Evolutionary conservation across 92 coral and sea anemone genomes (phyloP).

Genomic region (Phenganax marumi): DNA sequence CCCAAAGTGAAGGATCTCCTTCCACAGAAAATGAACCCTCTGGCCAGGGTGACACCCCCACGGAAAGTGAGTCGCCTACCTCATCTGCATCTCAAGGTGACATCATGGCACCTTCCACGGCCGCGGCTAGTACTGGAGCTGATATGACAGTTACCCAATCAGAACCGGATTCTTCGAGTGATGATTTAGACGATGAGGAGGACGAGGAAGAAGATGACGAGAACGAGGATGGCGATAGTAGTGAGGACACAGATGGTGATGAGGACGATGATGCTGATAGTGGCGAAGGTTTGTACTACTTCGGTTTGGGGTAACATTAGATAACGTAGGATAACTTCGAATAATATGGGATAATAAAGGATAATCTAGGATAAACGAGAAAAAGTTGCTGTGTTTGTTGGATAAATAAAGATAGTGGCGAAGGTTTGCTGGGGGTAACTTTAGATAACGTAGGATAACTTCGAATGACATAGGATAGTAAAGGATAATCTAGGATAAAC

Average conservation of each 20-base stretch:
- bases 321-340: not conserved
- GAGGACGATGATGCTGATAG: constrained; percentile 3
- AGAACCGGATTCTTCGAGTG: not conserved
- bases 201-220: constrained; percentile 4
- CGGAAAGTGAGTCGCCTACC: no score
- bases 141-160: constrained; percentile 3
- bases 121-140: not conserved
- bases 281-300: not conserved
- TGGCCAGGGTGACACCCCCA: no score
- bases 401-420: not conserved
- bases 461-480: not conserved
- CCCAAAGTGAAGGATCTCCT: no score
- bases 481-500: no score
- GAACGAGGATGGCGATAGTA: not conserved
- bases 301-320: not conserved
- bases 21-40: no score
- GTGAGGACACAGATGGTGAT: not conserved
- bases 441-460: not conserved
- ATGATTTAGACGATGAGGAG: not conserved
- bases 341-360: not conserved
- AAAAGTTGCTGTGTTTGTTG: no score
- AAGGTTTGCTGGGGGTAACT: not conserved
- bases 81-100: not conserved
- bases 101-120: not conserved
- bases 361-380: no score